These are phyloP conservation scores for Pogona vitticeps DNA, from an alignment of 2,113 vertebrate species.

Conservation along the genomic window DNA sequence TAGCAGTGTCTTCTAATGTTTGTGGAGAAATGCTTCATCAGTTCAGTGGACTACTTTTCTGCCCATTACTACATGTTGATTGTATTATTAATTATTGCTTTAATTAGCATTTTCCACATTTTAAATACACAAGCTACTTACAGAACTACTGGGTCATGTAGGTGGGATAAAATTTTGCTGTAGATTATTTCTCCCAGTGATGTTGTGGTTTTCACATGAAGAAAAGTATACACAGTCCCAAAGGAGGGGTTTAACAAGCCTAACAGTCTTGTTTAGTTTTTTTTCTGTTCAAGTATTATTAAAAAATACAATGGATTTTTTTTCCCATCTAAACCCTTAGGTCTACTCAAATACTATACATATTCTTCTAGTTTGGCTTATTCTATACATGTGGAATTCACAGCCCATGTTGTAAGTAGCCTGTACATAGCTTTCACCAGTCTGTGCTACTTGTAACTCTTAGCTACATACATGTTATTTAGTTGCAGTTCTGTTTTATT, in stretches of 20 bases:
- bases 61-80: neutral
- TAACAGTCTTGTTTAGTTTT: neutral
- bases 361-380: neutral
- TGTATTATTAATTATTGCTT: neutral
- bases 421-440: too few relatives aligned
- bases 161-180: neutral
- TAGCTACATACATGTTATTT: neutral
- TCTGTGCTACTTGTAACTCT: neutral
- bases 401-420: neutral
- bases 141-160: neutral
- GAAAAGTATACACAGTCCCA: neutral
- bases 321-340: neutral
- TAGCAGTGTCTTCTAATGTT: neutral
- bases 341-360: neutral
- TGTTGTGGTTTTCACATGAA: neutral
- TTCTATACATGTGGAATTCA: neutral
- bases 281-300: neutral
- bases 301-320: neutral
- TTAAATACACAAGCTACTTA: neutral
- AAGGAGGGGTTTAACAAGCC: neutral
- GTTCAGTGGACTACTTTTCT: neutral
- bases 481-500: neutral
- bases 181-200: neutral
- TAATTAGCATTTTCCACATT: neutral
- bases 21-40: neutral